Conservation (phyloP, 2,113 vertebrate species). For the Nerophis ophidion region DNA sequence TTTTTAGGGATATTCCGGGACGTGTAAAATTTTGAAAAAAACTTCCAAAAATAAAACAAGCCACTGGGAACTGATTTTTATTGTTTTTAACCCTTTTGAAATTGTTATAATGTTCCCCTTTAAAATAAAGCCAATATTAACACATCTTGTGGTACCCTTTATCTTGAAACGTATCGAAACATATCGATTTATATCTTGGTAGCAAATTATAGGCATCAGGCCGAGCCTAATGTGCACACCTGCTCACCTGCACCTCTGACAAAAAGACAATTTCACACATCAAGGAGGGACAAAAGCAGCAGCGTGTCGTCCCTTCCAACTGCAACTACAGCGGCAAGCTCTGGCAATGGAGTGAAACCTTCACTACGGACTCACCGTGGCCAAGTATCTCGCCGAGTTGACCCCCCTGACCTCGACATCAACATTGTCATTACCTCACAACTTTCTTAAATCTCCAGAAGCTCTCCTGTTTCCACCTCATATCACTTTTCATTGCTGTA, state of each 20-base stretch:
- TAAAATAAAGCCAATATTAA: too few relatives aligned
- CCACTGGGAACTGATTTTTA: too few relatives aligned
- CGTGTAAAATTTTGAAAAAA: too few relatives aligned
- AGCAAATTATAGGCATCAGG: too few relatives aligned
- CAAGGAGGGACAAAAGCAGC: constrained; percentile 19
- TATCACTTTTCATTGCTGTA: background rate
- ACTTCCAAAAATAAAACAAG: too few relatives aligned
- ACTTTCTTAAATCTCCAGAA: background rate
- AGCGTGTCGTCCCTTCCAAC: constrained; percentile 2
- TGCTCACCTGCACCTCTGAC: constrained; percentile 1
- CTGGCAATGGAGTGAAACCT: constrained; percentile 11
- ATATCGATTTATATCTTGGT: too few relatives aligned
- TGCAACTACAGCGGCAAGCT: constrained; percentile 11
- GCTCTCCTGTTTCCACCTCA: background rate
- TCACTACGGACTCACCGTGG: constrained; percentile 2
- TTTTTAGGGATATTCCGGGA: too few relatives aligned
- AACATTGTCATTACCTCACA: constrained; percentile 6
- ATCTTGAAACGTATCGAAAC: too few relatives aligned
- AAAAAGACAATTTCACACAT: constrained; percentile 20
- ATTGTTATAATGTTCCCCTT: too few relatives aligned
- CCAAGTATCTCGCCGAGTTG: constrained; percentile 9
- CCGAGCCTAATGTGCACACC: too few relatives aligned
- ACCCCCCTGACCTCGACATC: constrained; percentile 22
- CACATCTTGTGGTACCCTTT: too few relatives aligned
- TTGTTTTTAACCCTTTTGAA: too few relatives aligned